Percentiles rank a stretch among this genome's conserved stretches.
Conservation (phyloP, 2,113 vertebrate species). For the Pantherophis guttatus region DNA sequence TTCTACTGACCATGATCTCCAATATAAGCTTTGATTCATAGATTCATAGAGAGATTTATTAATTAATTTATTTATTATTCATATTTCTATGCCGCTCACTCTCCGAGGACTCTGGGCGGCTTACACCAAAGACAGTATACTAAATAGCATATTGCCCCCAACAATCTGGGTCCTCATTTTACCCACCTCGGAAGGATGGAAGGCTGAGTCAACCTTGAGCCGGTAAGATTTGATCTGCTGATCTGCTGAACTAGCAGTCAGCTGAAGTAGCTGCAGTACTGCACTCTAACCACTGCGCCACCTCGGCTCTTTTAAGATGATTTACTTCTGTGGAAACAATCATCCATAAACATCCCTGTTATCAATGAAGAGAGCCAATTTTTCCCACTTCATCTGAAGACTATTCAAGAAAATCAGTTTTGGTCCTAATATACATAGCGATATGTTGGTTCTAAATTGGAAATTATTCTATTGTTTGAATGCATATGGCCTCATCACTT, state of each 20-base stretch:
- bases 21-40: neutral
- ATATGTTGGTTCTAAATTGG: neutral
- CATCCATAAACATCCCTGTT: neutral
- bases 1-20: neutral
- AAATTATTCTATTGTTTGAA: neutral
- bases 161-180: too few relatives aligned
- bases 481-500: neutral
- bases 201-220: too few relatives aligned
- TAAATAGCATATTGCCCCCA: too few relatives aligned
- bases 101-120: too few relatives aligned
- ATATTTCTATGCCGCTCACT: too few relatives aligned
- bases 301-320: neutral
- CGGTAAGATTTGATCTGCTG: too few relatives aligned
- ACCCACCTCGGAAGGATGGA: too few relatives aligned
- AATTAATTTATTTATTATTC: too few relatives aligned
- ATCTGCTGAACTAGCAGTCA: too few relatives aligned
- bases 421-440: neutral
- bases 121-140: too few relatives aligned
- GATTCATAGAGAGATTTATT: neutral
- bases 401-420: neutral
- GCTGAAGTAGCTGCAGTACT: too few relatives aligned
- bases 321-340: neutral
- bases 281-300: too few relatives aligned
- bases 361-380: neutral
- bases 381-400: neutral